Base-by-base conservation (phyloP, 2,888 invertebrate genomes). In the Andrena hattorfiana region DNA sequence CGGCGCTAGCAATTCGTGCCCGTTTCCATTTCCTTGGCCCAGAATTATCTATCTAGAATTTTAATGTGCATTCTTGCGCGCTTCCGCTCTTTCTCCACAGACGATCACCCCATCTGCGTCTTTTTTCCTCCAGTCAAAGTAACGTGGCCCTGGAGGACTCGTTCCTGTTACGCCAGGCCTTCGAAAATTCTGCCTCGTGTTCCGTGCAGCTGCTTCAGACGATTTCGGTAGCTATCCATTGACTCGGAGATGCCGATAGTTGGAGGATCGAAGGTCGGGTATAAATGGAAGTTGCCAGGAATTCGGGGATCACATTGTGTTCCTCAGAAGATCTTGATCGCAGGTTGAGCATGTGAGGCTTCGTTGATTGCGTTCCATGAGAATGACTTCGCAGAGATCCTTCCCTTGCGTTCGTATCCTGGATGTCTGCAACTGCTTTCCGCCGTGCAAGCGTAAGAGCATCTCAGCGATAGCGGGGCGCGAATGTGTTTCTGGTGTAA, bases 201-300 rank as follows among this genome's bases (percentile, higher is more conserved):
- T 48, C 35, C n/a, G 54, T 16, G 35, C 64, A 26, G 32, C 1
- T 48, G 30, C n/a, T 62, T 7, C 30, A 16, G 26, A 56, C 10
- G 26, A 26, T 70, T 35, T 54, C 23, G n/a, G 54, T 63, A 68
- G 83, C 71, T 60, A 68, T 60, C 60, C 81, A 73, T 71, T 49
- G 73, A 26, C 49, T 62, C 7, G 3, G 54, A 13, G 20, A 35
- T 23, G 1, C 32, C 3, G n/a, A 28, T 8, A 13, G 32, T 71
- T 48, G 8, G 63, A 10, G 49, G 28, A 13, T 10, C 56, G 26
- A 56, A 10, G 42, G n/a, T 5, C 8, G 51, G 20, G 49, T 49
- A 63, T 76, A 56, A 75, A 60, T 54, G 16, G 54, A 32, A 20
- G 13, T 26, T 2, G 20, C 7, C n/a, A 42, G 42, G 32, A 73